Evolutionary conservation across 1,140 invertebrate species (phyloP), one percentile per base, ranked within the genome.

Genomic region (Drosophila ambigua): DNA sequence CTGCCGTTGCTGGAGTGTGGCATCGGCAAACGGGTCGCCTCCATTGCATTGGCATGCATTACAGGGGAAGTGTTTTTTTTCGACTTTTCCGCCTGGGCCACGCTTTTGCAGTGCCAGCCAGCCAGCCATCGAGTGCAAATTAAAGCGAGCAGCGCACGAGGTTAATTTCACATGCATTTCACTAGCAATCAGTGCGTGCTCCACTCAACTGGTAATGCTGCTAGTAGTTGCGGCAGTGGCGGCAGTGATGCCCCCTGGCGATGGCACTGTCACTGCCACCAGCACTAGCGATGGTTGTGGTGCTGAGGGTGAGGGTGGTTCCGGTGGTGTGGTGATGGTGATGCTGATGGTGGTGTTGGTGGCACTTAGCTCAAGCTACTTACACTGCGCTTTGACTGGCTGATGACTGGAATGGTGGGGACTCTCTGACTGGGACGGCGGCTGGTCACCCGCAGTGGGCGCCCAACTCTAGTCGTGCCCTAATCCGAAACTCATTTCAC

Each of bases 161-260:
- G 71, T 88, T 87, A 88, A 87, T 87, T 87, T 87, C 82, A 87
- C 82, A 87, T 87, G 82, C 82, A 87, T 83, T 88, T 88, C 82
- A 72, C 62, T 83, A 52, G 82, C 83, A 87, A 87, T 87, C 83
- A 88, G 82, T 87, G 83, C 83, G 82, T 87, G 83, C 75, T 63
- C 69, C 69, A 75, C 49, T 82, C 62, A 58, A 52, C 68, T 43
- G 44, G 62, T 41, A 65, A 63, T 63, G 65, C 62, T 53, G 26
- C 64, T 50, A 35, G 0, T 0, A 5, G 20, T 20, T 20, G 20
- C 2, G 45, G 49, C 49, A 65, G 45, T 20, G 20, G 15, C 2
- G 45, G 49, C 49, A 65, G 45, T 20, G 20, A 6, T 23, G 54
- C 35, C 35, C 35, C 35, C 35, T 39, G 51, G 31, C 39, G 15